Conservation (phyloP, 2,113 vertebrate species). For the Dasypus novemcinctus region DNA sequence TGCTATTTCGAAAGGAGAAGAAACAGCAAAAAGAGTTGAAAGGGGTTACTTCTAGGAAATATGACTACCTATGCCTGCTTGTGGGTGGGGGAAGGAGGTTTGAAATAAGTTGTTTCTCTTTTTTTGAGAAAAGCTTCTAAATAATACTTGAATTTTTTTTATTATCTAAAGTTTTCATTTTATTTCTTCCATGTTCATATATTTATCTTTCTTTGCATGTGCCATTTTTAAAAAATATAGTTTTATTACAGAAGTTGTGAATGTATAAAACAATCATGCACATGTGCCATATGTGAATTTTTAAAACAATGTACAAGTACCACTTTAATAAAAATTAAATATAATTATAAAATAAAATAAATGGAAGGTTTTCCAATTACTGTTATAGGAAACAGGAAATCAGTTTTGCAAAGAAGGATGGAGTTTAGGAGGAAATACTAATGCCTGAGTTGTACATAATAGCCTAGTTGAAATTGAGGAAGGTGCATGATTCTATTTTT, state of each 20-base stretch:
- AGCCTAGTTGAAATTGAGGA: background rate
- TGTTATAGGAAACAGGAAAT: slow-evolving; percentile 14
- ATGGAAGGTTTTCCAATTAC: background rate
- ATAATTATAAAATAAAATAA: background rate
- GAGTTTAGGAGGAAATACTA: background rate
- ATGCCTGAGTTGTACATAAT: background rate
- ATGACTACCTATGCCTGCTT: background rate
- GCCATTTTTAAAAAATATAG: too few species aligned
- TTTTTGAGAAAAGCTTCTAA: slow-evolving; percentile 18
- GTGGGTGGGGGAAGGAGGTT: background rate
- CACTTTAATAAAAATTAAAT: slow-evolving; percentile 3
- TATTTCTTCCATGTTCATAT: too few species aligned
- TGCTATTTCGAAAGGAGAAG: background rate
- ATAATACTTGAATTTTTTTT: too few species aligned
- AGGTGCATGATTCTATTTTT: background rate
- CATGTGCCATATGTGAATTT: too few species aligned
- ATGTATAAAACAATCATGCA: too few species aligned
- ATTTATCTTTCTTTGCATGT: too few species aligned
- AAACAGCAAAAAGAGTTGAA: background rate
- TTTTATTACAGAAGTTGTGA: too few species aligned
- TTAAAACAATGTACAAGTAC: background rate
- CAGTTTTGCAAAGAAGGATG: background rate
- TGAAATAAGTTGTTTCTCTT: background rate
- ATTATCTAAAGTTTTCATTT: too few species aligned
- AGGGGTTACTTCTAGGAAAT: background rate